Evolutionary conservation across 2,113 vertebrate species (phyloP), one percentile per base, ranked within the genome.

Genomic region (Colistium nudipinnis): DNA sequence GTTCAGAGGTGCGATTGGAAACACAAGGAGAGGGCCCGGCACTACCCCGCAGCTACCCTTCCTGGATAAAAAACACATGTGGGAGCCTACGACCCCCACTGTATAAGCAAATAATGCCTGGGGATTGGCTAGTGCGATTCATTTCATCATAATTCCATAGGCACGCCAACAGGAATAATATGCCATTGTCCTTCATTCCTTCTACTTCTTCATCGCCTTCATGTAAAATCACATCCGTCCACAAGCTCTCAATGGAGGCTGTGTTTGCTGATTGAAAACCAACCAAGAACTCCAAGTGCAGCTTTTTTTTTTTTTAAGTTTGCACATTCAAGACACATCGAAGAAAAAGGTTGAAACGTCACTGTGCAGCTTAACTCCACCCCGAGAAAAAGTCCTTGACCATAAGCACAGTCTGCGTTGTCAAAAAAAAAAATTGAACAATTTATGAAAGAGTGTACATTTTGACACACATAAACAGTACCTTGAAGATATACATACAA

Each of bases 41-140:
- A 30, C 69, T 70, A 62, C 84, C 86, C 83, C 45, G 61, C 80
- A 68, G 86, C 81, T 74, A 76, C 72, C 82, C 84, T 48, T 66
- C 71, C 83, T 78, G 83, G 79, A 89, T 82, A 79, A 74, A 82
- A 89, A 90, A 81, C 88, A 91, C 83, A 83, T 86, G 85, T 87
- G 69, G 76, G 71, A 81, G 75, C 57, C 73, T 41, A 7, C 38
- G 20, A 38, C 62, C 81, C 84, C 56, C 71, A 41, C 76, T 33
- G 70, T 67, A 64, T 64, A 68, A 84, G 83, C 78, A 83, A 83
- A 78, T 65, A 87, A 61, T 69, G 84, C 83, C 81, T 56, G 72
- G 70, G 84, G 82, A 80, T 66, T 36, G 66, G 80, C 78, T 60
- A 77, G 68, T 72, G 80, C 59, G 78, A 84, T 86, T 68, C 67